Conservation (phyloP, 2,797 vertebrate species). For the Leuciscus waleckii region DNA sequence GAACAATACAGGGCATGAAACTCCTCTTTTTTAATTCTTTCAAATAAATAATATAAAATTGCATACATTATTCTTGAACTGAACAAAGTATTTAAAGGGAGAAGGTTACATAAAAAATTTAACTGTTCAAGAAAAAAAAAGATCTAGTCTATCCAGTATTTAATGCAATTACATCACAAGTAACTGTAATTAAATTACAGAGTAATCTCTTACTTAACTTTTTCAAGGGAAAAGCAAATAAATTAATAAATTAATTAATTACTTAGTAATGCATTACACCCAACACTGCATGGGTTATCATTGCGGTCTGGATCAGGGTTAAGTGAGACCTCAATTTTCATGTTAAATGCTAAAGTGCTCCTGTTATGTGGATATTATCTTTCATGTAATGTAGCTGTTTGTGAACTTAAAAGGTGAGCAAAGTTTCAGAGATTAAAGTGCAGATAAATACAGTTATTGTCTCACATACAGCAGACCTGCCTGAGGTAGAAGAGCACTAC, state of each 20-base stretch:
- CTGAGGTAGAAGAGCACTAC: neutral
- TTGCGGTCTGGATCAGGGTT: neutral
- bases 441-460: no score
- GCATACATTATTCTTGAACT: neutral
- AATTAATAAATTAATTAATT: no score
- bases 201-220: no score
- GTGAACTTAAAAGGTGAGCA: neutral
- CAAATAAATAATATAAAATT: no score
- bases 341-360: neutral
- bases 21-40: no score
- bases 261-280: neutral
- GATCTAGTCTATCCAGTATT: no score
- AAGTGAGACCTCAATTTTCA: neutral
- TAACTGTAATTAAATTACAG: neutral
- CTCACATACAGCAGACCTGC: neutral
- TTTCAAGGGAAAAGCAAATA: no score
- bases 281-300: neutral
- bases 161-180: neutral
- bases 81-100: neutral
- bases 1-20: neutral
- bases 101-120: no score
- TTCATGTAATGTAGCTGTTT: neutral
- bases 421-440: neutral
- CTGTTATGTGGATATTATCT: neutral
- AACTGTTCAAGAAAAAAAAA: no score